Base-by-base conservation (phyloP, 2,888 invertebrate species). In the Oscheius sp. region DNA sequence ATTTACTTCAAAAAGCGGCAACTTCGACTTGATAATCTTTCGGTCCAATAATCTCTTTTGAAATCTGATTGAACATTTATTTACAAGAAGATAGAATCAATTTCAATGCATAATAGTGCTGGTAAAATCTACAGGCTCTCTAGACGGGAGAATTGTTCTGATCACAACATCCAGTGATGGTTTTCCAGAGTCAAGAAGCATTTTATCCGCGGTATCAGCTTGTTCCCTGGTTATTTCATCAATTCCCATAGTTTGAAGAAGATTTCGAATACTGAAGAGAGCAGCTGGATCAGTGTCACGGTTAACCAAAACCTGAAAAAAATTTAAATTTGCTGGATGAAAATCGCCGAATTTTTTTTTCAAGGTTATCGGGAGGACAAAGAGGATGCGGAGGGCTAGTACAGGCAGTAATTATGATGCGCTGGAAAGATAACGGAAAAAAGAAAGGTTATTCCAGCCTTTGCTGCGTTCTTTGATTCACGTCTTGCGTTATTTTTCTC, bases 201-300 rank as follows among this genome's bases (percentile, higher is more conserved):
- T 58, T 49, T 45, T 58, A 29, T 72, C 66, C 9, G 66, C 72
- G 6, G 66, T 66, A n/a, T 72, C 66, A 12, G 72, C 72, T 49
- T 72, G 72, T 43, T 72, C 72, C 16, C 72, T 64, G 5, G 72
- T 72, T 16, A 72, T 72, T 43, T 72, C 72, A 27, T 53, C 55
- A 21, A 72, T 72, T 18, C 72, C 72, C 45, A 59, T 59, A 18
- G 35, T 66, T 18, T 72, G 35, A 9, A 72, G 58, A 23, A 72
- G 66, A 18, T 29, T 53, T 16, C 72, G 29, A 43, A 72, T 66
- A 46, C 64, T 52, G 45, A 23, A 66, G 21, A 72, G 72, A 25
- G 72, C 53, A 16, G 56, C 43, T 1, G 66, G 64, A 41, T 72
- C 72, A 25, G 72, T 72, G 13, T 68, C 29, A 9, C 41, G 27